phyloP scores from a whole-genome alignment of 2,888 invertebrate species.

The Cancer borealis region DNA sequence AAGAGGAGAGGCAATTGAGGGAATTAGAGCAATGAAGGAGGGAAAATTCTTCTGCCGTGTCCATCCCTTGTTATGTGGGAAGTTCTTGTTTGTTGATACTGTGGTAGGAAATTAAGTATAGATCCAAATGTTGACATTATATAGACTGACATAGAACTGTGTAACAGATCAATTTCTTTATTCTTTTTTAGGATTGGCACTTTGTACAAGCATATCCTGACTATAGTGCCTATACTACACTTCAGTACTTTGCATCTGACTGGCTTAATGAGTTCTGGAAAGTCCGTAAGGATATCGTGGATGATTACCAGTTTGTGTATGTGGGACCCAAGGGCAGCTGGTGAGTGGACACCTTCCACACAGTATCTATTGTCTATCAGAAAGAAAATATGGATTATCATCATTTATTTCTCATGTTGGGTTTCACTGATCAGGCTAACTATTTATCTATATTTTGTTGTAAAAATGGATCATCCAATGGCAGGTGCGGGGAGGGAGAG shows the following conservation, averaged over 20 bases:
- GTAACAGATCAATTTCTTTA: neutral
- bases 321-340: slow-evolving; percentile 95
- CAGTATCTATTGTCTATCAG: slow-evolving; percentile 22
- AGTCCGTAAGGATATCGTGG: slow-evolving; percentile 82
- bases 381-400: neutral
- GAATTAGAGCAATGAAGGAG: no score
- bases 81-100: no score
- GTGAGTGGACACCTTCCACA: slow-evolving; percentile 82
- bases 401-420: neutral
- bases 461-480: neutral
- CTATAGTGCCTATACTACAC: slow-evolving; percentile 88
- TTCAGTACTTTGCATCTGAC: slow-evolving; percentile 91
- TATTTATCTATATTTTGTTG: neutral
- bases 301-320: slow-evolving; percentile 99
- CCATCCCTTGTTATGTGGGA: no score
- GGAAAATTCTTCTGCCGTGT: no score
- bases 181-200: slow-evolving; percentile 88
- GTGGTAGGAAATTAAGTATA: neutral
- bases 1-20: no score
- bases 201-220: slow-evolving; percentile 85
- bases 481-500: no score
- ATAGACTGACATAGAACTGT: neutral
- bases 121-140: neutral
- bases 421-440: neutral
- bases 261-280: slow-evolving; percentile 96